Evolutionary conservation across 1,140 invertebrate genomes (phyloP).

Genomic region (Akabosia matsudoensis): DNA sequence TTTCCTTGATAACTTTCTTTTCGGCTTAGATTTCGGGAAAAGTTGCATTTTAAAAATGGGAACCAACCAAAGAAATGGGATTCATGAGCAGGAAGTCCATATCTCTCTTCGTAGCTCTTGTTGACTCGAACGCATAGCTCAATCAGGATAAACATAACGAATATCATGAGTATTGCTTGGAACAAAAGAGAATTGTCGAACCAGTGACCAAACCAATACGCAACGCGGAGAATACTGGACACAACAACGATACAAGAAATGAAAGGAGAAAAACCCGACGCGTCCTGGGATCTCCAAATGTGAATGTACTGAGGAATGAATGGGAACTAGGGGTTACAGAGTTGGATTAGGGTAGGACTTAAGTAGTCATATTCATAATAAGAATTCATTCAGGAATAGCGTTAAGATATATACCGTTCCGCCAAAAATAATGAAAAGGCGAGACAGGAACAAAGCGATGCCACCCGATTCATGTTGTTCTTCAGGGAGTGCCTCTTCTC

Average conservation of each 20-base stretch:
- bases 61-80: not conserved
- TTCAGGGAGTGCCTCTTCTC: too few relatives aligned
- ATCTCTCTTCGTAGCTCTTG: not conserved
- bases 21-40: too few relatives aligned
- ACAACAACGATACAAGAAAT: slow-evolving; percentile 60
- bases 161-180: not conserved
- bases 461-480: not conserved
- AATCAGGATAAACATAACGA: not conserved
- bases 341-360: not conserved
- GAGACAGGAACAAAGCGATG: not conserved
- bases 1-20: not conserved
- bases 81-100: not conserved
- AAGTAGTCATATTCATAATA: not conserved
- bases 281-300: slow-evolving; percentile 54
- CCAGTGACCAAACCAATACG: slow-evolving; percentile 56
- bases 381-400: not conserved
- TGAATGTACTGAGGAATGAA: slow-evolving; percentile 59
- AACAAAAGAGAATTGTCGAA: not conserved
- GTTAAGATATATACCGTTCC: slow-evolving; percentile 48
- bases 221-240: slow-evolving; percentile 59
- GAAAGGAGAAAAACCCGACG: slow-evolving; percentile 59
- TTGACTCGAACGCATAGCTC: slow-evolving; percentile 2
- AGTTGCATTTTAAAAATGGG: too few relatives aligned
- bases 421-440: slow-evolving; percentile 54
- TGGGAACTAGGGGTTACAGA: slow-evolving; percentile 49